Base-by-base conservation (phyloP, 2,888 invertebrate genomes). In the Drosophila basisetae region DNA sequence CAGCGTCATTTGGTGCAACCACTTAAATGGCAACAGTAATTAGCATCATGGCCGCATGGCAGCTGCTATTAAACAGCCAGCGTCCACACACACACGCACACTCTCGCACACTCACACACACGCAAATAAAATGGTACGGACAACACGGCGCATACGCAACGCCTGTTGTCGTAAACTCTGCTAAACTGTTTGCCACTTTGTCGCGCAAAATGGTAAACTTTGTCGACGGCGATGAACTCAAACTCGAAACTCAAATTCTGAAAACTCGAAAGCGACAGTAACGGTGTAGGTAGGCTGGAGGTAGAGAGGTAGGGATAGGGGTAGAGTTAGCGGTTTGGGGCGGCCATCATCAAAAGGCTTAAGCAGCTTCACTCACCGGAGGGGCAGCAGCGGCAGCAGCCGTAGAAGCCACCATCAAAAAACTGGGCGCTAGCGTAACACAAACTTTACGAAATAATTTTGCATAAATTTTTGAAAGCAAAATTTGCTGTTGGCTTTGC, bases 401-500 rank as follows among this genome's bases (percentile, higher is more conserved):
- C 22, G 10, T 18, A 7, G 39, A 37, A 37, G 18, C 56, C 81
- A 72, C 63, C 76, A 72, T 66, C 73, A 69, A 74, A 80, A 82
- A 86, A 82, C 31, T 79, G 86, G 86, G 84, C 89, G 79, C 69
- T 75, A 73, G 68, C 73, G 65, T 72, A 73, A 62, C 78, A 71
- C 83, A 87, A 87, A 88, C 84, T 87, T 90, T 89, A 86, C 81
- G 74, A 89, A 88, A 91, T 91, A 91, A 91, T 91, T 91, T 91
- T 91, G 91, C 91, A 91, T 91, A 91, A 86, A 91, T 91, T 91
- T 91, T 84, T 58, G 58, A 76, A 76, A 74, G 73, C 47, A 78
- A 91, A 90, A 89, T 88, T 86, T 84, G 83, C 84, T 86, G 77
- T 90, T 90, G 88, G 84, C 78, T 84, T 78, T 83, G 65, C 86